These are phyloP conservation scores for Sceliomorpha sp. DNA, from an alignment of 2,888 invertebrate species.

Conservation along the genomic window DNA sequence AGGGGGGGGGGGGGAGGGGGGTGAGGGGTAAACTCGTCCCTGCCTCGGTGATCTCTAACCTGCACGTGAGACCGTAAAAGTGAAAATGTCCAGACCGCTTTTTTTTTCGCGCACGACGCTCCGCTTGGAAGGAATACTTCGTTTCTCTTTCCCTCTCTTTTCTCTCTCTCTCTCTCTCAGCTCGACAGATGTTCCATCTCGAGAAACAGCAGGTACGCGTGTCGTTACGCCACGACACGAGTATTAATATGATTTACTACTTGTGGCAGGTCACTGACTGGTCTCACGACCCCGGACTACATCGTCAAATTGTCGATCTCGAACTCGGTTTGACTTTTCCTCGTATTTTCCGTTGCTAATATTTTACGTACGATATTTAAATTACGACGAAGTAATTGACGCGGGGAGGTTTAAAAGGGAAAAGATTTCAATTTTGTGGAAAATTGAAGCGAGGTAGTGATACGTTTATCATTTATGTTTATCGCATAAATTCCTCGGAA, in stretches of 20 bases:
- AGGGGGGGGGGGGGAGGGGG: too few relatives aligned
- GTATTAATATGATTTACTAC: slow-evolving; percentile 39
- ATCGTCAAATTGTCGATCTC: slow-evolving; percentile 9
- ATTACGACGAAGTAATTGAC: too few relatives aligned
- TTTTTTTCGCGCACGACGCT: slow-evolving; percentile 5
- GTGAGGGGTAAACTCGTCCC: slow-evolving; percentile 31
- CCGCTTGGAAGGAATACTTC: too few relatives aligned
- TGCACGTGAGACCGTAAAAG: slow-evolving; percentile 20
- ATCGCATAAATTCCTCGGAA: too few relatives aligned
- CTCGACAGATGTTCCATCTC: slow-evolving; percentile 29
- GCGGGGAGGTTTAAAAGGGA: too few relatives aligned
- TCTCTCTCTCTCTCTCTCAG: slow-evolving; percentile 11
- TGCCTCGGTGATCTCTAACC: slow-evolving; percentile 9
- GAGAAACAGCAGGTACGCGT: slow-evolving; percentile 22
- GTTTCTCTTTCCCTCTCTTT: too few relatives aligned
- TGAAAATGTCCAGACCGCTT: slow-evolving; percentile 24
- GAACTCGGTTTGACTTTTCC: too few relatives aligned
- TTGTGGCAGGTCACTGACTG: slow-evolving; percentile 36
- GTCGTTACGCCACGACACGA: slow-evolving; percentile 15
- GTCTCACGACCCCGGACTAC: slow-evolving; percentile 20
- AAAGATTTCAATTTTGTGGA: too few relatives aligned
- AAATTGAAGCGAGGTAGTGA: too few relatives aligned
- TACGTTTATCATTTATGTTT: too few relatives aligned
- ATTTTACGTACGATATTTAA: too few relatives aligned
- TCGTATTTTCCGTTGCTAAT: too few relatives aligned